Evolutionary conservation across 1,140 invertebrate species (phyloP).

Genomic region (Linepithema humile): DNA sequence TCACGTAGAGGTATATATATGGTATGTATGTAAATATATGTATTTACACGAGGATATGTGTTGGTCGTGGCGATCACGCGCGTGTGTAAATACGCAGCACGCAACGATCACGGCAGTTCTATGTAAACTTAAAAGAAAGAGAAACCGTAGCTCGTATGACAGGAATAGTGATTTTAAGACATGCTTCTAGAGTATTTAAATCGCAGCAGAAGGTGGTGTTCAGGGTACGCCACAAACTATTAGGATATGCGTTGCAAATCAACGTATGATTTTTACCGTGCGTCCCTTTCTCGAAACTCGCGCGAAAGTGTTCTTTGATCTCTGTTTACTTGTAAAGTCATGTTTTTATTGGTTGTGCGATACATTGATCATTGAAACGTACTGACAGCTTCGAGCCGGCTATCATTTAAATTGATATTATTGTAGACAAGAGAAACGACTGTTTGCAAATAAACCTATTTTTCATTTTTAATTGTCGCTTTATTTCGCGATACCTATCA

Average conservation of each 20-base stretch:
- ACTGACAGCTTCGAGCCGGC: conserved; percentile 53
- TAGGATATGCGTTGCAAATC: conserved; percentile 50
- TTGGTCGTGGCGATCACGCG: conserved; percentile 3
- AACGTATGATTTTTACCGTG: conserved; percentile 7
- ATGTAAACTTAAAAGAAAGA: conserved; percentile 44
- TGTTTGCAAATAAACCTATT: conserved; percentile 81
- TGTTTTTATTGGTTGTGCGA: conserved; percentile 17
- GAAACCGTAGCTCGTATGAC: conserved; percentile 58
- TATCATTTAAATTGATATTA: conserved; percentile 74
- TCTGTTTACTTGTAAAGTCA: conserved; percentile 38
- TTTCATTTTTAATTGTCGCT: conserved; percentile 78
- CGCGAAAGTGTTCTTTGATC: conserved; percentile 34
- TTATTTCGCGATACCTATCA: conserved; percentile 44
- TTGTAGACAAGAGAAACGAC: conserved; percentile 77
- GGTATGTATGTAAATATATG: conserved; percentile 29
- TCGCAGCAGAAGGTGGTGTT: conserved; percentile 13
- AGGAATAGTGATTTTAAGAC: conserved; percentile 64
- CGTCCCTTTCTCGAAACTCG: conserved; percentile 28
- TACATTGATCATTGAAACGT: conserved; percentile 39
- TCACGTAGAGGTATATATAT: conserved; percentile 36
- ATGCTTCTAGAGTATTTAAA: conserved; percentile 73
- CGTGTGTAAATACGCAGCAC: conserved; percentile 23
- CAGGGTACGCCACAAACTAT: conserved; percentile 40
- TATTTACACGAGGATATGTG: conserved; percentile 2
- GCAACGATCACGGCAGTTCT: conserved; percentile 7